Percentiles rank a stretch among this genome's conserved stretches.
Evolutionary conservation across 2,888 invertebrate genomes (phyloP).

Genomic region (Bugula neritina): DNA sequence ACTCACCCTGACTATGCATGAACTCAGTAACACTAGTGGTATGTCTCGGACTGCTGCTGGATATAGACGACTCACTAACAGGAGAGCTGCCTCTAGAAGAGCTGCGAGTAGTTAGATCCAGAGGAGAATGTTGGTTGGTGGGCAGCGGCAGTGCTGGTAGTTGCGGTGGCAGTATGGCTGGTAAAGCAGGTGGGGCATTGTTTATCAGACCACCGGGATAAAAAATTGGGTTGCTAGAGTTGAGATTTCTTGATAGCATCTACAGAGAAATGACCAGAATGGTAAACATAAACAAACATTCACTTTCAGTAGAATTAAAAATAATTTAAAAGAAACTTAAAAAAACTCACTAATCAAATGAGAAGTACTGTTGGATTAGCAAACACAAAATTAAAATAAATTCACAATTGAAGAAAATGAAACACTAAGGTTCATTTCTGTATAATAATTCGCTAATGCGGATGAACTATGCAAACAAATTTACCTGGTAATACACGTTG

Average conservation of each 20-base stretch:
- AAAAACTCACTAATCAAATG: too few relatives aligned
- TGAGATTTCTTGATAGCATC: constrained; percentile 1
- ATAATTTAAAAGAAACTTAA: too few relatives aligned
- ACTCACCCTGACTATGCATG: constrained; percentile 14
- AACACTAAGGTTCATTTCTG: too few relatives aligned
- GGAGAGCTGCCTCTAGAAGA: constrained; percentile 19
- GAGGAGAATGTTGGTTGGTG: not conserved
- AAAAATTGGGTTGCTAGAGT: not conserved
- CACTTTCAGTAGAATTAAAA: too few relatives aligned
- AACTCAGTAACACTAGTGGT: constrained; percentile 16
- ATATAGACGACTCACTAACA: not conserved
- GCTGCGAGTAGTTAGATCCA: constrained; percentile 15
- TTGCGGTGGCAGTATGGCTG: not conserved
- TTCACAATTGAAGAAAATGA: too few relatives aligned
- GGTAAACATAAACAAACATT: too few relatives aligned
- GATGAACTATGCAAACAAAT: too few relatives aligned
- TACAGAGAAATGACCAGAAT: too few relatives aligned
- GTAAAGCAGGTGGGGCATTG: not conserved
- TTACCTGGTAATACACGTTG: constrained; percentile 22
- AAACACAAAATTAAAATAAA: too few relatives aligned
- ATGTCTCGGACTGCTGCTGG: not conserved
- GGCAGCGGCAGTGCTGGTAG: not conserved
- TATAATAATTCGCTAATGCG: too few relatives aligned
- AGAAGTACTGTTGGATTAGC: too few relatives aligned
- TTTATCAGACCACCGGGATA: not conserved